A percentile compares a stretch with the other conserved stretches of the same genome.
These are phyloP conservation scores for Incurvaria masculella DNA, from an alignment of 2,888 invertebrate species.

Conservation along the genomic window DNA sequence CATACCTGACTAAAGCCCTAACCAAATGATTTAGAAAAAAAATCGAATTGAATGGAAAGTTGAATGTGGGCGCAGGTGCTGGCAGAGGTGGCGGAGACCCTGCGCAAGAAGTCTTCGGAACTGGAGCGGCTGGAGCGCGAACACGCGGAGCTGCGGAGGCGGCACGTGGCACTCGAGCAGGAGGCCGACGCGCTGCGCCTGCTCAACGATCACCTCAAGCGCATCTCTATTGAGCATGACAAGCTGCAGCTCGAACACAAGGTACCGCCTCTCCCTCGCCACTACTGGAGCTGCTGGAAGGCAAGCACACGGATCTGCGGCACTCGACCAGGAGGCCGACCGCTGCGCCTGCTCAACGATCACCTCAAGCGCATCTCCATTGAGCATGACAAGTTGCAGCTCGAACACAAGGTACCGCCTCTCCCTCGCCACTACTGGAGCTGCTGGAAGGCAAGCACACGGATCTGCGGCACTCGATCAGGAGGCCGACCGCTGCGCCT, in stretches of 20 bases:
- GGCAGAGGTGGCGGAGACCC: slow-evolving; percentile 38
- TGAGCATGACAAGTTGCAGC: slow-evolving; percentile 39
- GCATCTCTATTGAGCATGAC: slow-evolving; percentile 40
- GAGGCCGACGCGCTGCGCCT: slow-evolving; percentile 42
- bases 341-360: slow-evolving; percentile 36
- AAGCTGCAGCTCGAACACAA: slow-evolving; percentile 40
- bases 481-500: slow-evolving; percentile 41
- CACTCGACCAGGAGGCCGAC: slow-evolving; percentile 42
- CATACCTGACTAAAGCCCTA: too few species aligned
- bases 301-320: slow-evolving; percentile 34
- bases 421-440: too few species aligned
- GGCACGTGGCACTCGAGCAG: slow-evolving; percentile 39
- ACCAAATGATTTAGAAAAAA: too few species aligned
- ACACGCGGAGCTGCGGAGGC: slow-evolving; percentile 33
- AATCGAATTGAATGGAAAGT: too few species aligned
- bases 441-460: slow-evolving; percentile 34
- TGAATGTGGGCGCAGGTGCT: too few species aligned
- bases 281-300: slow-evolving; percentile 36
- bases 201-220: slow-evolving; percentile 39
- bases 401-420: slow-evolving; percentile 38
- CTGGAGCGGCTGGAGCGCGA: slow-evolving; percentile 36
- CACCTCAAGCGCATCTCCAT: slow-evolving; percentile 41
- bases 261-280: slow-evolving; percentile 32
- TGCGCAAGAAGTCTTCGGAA: slow-evolving; percentile 38
- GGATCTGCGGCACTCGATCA: slow-evolving; percentile 38